Conservation (phyloP, 2,888 invertebrate species). For the Pilophorus perplexus region DNA sequence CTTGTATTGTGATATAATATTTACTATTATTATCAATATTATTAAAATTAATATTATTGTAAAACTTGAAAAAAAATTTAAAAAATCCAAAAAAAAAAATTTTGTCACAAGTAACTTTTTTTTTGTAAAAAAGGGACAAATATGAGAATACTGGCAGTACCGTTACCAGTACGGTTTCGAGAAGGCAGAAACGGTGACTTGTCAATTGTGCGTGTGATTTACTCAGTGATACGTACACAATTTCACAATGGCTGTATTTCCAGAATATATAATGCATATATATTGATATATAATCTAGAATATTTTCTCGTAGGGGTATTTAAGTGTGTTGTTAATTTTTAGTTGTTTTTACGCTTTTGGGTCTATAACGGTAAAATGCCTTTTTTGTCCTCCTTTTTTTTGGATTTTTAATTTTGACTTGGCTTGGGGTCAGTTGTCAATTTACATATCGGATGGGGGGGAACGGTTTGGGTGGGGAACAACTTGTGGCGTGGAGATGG, state of each 20-base stretch:
- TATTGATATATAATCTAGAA: conserved; percentile 44
- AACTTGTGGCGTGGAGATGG: neutral
- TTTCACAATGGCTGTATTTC: conserved; percentile 48
- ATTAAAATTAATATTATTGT: conserved; percentile 38
- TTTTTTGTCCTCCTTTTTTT: conserved; percentile 1
- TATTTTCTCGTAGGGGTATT: conserved; percentile 44
- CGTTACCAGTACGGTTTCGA: conserved; percentile 40
- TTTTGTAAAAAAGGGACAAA: conserved; percentile 25
- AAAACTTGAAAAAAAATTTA: conserved; percentile 36
- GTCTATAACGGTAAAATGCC: conserved; percentile 13
- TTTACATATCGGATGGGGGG: conserved; percentile 35
- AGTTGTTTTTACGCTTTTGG: conserved; percentile 34
- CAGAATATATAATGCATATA: conserved; percentile 50
- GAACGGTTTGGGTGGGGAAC: too few relatives aligned
- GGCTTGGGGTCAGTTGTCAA: conserved; percentile 26
- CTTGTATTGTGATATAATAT: conserved; percentile 46
- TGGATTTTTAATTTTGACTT: conserved; percentile 9
- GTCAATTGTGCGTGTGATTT: conserved; percentile 46
- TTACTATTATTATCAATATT: conserved; percentile 43
- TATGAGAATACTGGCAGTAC: conserved; percentile 42
- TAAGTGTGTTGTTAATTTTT: conserved; percentile 43
- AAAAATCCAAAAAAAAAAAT: conserved; percentile 35
- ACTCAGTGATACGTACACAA: conserved; percentile 48
- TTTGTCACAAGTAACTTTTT: conserved; percentile 24
- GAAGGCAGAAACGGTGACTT: conserved; percentile 43